phyloP scores from a whole-genome alignment of 1,140 invertebrate genomes.

The Oscheius sp. region DNA sequence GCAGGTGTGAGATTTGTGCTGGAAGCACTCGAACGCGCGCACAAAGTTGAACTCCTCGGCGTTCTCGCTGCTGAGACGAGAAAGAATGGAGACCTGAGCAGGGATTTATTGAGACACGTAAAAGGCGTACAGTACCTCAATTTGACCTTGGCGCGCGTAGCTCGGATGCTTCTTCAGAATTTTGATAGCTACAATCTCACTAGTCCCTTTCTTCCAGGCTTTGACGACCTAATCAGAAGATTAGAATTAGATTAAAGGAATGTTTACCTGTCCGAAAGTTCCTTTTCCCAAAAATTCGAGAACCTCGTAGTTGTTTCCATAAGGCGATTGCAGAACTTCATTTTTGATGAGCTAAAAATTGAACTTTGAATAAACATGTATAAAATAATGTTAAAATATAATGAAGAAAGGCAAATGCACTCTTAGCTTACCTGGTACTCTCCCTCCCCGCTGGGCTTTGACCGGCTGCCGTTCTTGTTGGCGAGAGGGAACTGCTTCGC shows the following conservation, averaged over 20 bases:
- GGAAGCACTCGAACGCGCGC: constrained; percentile 97
- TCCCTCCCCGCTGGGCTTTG: constrained; percentile 45
- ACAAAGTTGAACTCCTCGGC: constrained; percentile 98
- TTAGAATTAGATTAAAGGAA: background rate
- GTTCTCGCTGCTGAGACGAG: constrained; percentile 95
- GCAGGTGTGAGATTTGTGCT: constrained; percentile 99
- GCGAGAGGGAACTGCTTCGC: constrained; percentile 6
- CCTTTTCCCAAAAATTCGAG: constrained; percentile 90
- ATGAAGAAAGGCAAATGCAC: background rate
- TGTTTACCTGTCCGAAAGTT: constrained; percentile 82
- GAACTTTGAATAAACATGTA: background rate
- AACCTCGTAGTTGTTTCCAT: constrained; percentile 77
- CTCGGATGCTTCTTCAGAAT: constrained; percentile 99
- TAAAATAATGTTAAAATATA: no score
- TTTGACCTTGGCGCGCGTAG: constrained; percentile 98
- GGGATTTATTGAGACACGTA: background rate
- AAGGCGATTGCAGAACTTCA: constrained; percentile 59
- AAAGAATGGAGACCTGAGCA: constrained; percentile 89
- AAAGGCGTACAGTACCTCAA: constrained; percentile 70
- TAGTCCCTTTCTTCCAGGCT: constrained; percentile 99
- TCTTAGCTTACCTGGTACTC: constrained; percentile 55
- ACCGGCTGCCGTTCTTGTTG: constrained; percentile 40
- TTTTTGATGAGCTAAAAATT: constrained; percentile 60
- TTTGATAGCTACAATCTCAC: constrained; percentile 99
- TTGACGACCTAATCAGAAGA: constrained; percentile 75